These are phyloP conservation scores for Carassius auratus DNA, from an alignment of 2,113 vertebrate species.

Conservation along the genomic window DNA sequence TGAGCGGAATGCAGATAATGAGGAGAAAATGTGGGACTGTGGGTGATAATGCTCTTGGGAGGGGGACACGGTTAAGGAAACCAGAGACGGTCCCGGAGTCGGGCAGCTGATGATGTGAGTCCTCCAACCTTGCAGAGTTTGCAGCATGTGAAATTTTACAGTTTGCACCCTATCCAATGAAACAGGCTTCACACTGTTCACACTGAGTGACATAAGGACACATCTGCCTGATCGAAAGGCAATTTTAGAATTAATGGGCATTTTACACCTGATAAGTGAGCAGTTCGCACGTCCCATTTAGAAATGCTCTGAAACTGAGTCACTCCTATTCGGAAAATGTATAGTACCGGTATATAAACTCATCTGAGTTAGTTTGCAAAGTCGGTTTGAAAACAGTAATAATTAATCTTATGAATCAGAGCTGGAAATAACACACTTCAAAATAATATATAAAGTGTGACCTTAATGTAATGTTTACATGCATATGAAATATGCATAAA, in stretches of 20 bases:
- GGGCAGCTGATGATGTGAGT: slow-evolving; percentile 17
- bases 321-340: background rate
- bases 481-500: too few species aligned
- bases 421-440: background rate
- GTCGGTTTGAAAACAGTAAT: background rate
- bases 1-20: slow-evolving; percentile 29
- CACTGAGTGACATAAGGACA: background rate
- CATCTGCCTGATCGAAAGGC: slow-evolving; percentile 7
- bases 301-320: background rate
- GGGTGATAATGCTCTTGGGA: slow-evolving; percentile 31
- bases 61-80: slow-evolving; percentile 2
- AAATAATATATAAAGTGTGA: background rate
- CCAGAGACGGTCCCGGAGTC: background rate
- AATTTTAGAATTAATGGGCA: background rate
- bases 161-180: background rate
- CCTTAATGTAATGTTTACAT: background rate
- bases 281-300: background rate
- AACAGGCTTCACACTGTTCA: background rate
- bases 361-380: too few species aligned
- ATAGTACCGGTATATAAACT: too few species aligned
- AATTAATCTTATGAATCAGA: background rate
- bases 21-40: slow-evolving; percentile 19
- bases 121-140: background rate
- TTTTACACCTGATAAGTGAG: background rate
- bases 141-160: background rate